Evolutionary conservation across 1,140 invertebrate genomes (phyloP), one percentile per base, ranked within the genome.

Genomic region (Brachionus plicatilis): DNA sequence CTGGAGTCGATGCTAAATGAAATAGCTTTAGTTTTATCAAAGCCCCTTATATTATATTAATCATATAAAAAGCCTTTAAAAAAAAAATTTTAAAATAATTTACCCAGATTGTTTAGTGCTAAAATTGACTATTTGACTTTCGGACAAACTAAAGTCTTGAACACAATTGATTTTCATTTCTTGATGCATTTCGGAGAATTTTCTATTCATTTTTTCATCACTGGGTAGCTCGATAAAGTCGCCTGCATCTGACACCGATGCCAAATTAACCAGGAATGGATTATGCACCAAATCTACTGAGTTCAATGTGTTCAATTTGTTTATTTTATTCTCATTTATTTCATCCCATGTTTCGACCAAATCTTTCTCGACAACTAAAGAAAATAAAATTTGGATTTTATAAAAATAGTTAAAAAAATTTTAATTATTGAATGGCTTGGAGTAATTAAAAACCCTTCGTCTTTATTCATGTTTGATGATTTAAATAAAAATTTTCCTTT

Each of bases 121-220:
- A 47, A 47, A 65, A 45, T 68, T 68, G 11, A 82, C 53, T 43
- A 82, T 60, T 5, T 82, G 79, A 65, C 53, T 65, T 37, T 82
- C 79, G 6, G 53, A 29, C 33, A 65, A 45, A 47, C 79, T 68
- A 68, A 82, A 82, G 41, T 82, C 79, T 20, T 82, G 50, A 43
- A 82, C 53, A 68, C 65, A 82, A 20, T 82, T 82, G 27, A 82
- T 68, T 66, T 82, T 82, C 79, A 82, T 82, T 68, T 82, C 79
- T 82, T 82, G 56, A 12, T 82, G 79, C 41, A 82, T 43, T 20
- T 82, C 79, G 0, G 53, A 82, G 24, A 33, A 82, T 68, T 82
- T 82, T 41, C 65, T 82, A 47, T 82, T 82, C 79, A 82, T 82
- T 47, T 65, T 60, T 68, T 82, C 79, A 27, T 82, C 79, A 37